Evolutionary conservation across 2,113 vertebrate genomes (phyloP).

Genomic region (Microcebus tavaratra): DNA sequence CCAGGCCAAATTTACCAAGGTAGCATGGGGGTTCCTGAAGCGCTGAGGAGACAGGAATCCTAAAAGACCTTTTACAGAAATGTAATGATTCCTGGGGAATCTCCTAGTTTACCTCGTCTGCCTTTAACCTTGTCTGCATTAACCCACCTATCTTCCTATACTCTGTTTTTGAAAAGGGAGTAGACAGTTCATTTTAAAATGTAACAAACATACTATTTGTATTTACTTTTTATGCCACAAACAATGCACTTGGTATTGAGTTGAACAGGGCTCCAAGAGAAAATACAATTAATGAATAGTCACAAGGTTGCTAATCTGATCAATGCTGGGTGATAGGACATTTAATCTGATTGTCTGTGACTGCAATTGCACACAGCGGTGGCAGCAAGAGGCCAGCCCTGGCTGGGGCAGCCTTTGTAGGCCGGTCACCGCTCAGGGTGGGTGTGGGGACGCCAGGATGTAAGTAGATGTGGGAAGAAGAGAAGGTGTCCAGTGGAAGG

Average conservation of each 20-base stretch:
- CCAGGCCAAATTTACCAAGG: background rate
- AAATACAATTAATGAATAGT: conserved; percentile 76
- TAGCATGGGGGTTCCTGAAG: background rate
- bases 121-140: conserved; percentile 21
- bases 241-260: conserved; percentile 53
- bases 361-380: conserved; percentile 25
- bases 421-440: background rate
- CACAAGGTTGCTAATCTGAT: conserved; percentile 78
- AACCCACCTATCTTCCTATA: background rate
- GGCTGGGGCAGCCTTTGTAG: background rate
- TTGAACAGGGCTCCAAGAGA: conserved; percentile 48
- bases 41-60: background rate
- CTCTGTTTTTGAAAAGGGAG: conserved; percentile 36
- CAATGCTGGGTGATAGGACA: conserved; percentile 75
- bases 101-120: conserved; percentile 21
- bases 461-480: background rate
- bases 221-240: conserved; percentile 54
- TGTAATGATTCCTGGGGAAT: conserved; percentile 40
- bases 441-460: background rate
- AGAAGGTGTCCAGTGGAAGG: background rate
- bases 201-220: background rate
- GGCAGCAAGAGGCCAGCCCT: background rate
- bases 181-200: conserved; percentile 30
- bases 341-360: conserved; percentile 76
- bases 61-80: conserved; percentile 19